Conservation (phyloP, 2,888 invertebrate genomes). For the Epirrita christyi region DNA sequence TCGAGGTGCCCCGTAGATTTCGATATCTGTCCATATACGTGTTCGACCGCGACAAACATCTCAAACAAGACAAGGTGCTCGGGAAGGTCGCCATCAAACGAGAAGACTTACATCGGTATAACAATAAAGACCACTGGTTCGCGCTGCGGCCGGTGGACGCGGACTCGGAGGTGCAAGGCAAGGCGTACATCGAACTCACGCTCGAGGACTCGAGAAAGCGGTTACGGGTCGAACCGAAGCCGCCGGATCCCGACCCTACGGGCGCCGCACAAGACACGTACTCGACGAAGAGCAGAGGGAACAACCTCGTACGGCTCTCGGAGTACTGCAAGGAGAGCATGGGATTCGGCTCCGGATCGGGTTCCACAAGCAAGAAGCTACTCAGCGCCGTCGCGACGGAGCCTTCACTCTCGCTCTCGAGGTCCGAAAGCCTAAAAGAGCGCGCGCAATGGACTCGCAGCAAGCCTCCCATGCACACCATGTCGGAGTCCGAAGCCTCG, state of each 20-base stretch:
- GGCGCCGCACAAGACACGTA: conserved; percentile 61
- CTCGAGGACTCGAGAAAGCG: conserved; percentile 86
- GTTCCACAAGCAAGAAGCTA: conserved; percentile 77
- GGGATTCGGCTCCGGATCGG: conserved; percentile 78
- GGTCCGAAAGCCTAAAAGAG: conserved; percentile 79
- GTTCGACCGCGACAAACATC: conserved; percentile 93
- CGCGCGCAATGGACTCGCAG: conserved; percentile 72
- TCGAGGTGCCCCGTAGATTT: conserved; percentile 95
- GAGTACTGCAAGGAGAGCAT: conserved; percentile 80
- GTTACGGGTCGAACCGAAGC: conserved; percentile 80
- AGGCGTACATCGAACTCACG: conserved; percentile 93
- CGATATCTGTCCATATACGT: conserved; percentile 95
- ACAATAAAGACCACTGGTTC: conserved; percentile 97
- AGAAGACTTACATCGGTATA: conserved; percentile 93
- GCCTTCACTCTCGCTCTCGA: conserved; percentile 70
- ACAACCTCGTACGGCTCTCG: conserved; percentile 74
- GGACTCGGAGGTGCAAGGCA: conserved; percentile 96
- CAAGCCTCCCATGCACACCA: conserved; percentile 75
- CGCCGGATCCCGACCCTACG: conserved; percentile 71
- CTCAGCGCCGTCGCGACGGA: conserved; percentile 71
- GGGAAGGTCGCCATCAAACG: conserved; percentile 94
- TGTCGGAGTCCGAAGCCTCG: conserved; percentile 71
- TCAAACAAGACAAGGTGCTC: conserved; percentile 93
- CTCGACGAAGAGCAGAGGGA: conserved; percentile 67
- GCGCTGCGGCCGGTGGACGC: conserved; percentile 93